A percentile compares a stretch with the other conserved stretches of the same genome.
phyloP scores from a whole-genome alignment of 2,113 vertebrate species.

The Silurus glanis region DNA sequence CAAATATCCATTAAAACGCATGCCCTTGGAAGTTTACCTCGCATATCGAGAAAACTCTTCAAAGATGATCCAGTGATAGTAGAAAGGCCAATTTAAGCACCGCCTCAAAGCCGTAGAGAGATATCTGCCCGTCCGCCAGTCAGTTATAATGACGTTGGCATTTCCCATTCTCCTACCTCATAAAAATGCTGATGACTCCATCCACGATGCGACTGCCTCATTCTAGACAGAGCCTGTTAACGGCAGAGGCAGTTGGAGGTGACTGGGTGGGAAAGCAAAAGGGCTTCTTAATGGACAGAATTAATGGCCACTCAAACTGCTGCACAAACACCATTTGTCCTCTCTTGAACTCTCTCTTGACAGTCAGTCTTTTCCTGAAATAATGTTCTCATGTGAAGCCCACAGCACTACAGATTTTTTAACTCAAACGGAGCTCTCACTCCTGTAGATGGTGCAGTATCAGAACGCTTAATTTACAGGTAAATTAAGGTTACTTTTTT shows the following conservation, averaged over 20 bases:
- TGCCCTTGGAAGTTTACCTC: neutral
- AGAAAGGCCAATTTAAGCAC: conserved; percentile 37
- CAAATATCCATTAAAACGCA: conserved; percentile 9
- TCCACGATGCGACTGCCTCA: conserved; percentile 22
- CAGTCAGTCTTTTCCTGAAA: conserved; percentile 46
- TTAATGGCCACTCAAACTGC: conserved; percentile 52
- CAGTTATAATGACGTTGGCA: conserved; percentile 38
- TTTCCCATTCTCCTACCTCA: conserved; percentile 43
- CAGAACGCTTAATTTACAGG: conserved; percentile 9
- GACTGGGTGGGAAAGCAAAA: conserved; percentile 45
- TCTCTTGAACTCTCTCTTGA: conserved; percentile 43
- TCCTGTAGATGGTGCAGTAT: conserved; percentile 8
- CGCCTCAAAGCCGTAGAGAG: conserved; percentile 31
- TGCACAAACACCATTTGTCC: conserved; percentile 53
- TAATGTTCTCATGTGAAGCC: conserved; percentile 43
- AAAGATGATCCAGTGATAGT: conserved; percentile 13
- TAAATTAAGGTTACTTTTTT: neutral
- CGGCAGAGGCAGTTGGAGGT: conserved; percentile 40
- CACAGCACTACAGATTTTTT: conserved; percentile 41
- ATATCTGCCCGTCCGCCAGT: conserved; percentile 36
- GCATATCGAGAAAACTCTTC: conserved; percentile 11
- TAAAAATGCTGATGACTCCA: conserved; percentile 54
- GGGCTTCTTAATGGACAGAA: conserved; percentile 52
- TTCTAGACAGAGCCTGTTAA: conserved; percentile 40
- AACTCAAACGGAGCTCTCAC: neutral